These are phyloP conservation scores for Lasioglossum oenotherae DNA, from an alignment of 2,888 invertebrate species.

Conservation along the genomic window DNA sequence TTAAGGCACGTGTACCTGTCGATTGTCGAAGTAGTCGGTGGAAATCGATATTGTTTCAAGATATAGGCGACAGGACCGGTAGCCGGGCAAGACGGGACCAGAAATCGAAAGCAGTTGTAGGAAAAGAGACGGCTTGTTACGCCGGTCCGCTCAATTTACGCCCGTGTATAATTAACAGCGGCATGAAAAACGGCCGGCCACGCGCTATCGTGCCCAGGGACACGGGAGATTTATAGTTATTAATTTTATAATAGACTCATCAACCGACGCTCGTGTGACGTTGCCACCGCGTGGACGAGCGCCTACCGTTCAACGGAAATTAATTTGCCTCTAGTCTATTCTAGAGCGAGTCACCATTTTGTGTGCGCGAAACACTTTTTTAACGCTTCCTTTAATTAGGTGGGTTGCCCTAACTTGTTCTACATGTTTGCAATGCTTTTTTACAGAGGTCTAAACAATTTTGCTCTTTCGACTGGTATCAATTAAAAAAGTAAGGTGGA, in stretches of 20 bases:
- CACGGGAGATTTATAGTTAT: constrained; percentile 80
- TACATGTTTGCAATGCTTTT: no score
- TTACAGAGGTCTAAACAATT: no score
- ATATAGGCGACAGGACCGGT: constrained; percentile 25
- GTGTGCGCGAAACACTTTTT: background rate
- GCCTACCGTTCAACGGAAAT: constrained; percentile 59
- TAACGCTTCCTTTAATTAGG: background rate
- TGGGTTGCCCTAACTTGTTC: background rate
- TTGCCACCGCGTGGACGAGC: constrained; percentile 44
- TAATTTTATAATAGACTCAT: constrained; percentile 82
- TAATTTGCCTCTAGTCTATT: background rate
- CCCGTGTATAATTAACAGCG: constrained; percentile 80
- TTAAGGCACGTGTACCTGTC: background rate
- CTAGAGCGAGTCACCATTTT: background rate
- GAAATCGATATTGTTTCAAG: constrained; percentile 32
- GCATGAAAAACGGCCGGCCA: constrained; percentile 80
- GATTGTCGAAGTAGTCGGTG: background rate
- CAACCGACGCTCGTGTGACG: constrained; percentile 63
- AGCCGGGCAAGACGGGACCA: constrained; percentile 23
- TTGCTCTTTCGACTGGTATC: no score
- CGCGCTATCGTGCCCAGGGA: constrained; percentile 77
- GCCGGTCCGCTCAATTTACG: constrained; percentile 78
- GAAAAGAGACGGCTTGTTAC: constrained; percentile 71
- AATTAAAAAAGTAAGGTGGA: no score
- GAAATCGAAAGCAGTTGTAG: constrained; percentile 29